Evolutionary conservation across 2,888 invertebrate genomes (phyloP).

Genomic region (Epirrhoe alternata): DNA sequence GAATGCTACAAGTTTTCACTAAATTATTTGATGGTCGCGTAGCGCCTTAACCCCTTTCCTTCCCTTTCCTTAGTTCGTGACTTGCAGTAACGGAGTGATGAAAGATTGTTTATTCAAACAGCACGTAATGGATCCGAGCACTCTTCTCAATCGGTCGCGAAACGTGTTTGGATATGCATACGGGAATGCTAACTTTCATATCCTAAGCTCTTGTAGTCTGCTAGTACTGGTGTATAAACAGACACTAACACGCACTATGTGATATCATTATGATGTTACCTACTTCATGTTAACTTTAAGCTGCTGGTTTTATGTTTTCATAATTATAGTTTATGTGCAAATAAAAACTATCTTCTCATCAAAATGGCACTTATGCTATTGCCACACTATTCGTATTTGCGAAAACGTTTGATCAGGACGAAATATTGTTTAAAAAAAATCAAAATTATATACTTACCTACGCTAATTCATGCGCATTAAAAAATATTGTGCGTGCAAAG

Average conservation of each 20-base stretch:
- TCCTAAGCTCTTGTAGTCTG: constrained; percentile 58
- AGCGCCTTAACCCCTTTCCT: not conserved
- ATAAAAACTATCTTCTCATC: too few species aligned
- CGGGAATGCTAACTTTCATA: constrained; percentile 75
- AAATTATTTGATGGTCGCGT: not conserved
- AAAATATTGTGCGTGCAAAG: too few species aligned
- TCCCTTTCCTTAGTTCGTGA: not conserved
- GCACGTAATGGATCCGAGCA: constrained; percentile 75
- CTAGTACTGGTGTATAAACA: constrained; percentile 54
- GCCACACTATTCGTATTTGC: too few species aligned
- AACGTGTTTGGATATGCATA: constrained; percentile 73
- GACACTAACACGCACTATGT: constrained; percentile 32
- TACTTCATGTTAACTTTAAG: constrained; percentile 33
- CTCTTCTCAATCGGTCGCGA: constrained; percentile 75
- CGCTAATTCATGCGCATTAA: too few species aligned
- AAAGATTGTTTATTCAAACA: constrained; percentile 68
- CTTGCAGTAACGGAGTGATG: constrained; percentile 59
- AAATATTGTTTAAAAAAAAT: too few species aligned
- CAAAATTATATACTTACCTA: too few species aligned
- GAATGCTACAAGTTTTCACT: too few species aligned
- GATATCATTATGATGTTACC: constrained; percentile 37
- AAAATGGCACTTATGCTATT: too few species aligned
- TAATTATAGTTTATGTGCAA: constrained; percentile 2
- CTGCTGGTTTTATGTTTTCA: constrained; percentile 22
- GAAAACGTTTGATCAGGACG: too few species aligned